Conservation (phyloP, 1,140 invertebrate genomes). For the Drosophila ercepeae region DNA sequence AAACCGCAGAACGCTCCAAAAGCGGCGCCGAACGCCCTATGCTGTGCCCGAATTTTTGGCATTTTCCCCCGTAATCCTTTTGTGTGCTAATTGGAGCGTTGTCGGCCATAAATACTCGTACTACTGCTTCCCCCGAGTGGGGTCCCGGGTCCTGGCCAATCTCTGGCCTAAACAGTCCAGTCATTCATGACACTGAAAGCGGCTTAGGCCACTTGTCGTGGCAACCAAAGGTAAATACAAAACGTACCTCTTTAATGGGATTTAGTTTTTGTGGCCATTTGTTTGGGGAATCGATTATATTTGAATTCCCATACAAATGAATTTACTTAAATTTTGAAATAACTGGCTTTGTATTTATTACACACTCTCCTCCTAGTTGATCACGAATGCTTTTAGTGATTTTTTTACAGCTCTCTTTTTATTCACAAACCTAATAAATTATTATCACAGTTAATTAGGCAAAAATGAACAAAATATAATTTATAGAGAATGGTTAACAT, state of each 20-base stretch:
- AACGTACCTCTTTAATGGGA: slow-evolving; percentile 61
- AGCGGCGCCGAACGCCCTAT: slow-evolving; percentile 9
- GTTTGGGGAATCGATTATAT: not conserved
- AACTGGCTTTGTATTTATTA: not conserved
- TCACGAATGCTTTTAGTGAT: not conserved
- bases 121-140: not conserved
- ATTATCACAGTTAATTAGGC: not conserved
- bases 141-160: slow-evolving; percentile 15
- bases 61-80: slow-evolving; percentile 70
- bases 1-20: slow-evolving; percentile 48
- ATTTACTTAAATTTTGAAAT: not conserved
- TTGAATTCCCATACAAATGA: not conserved
- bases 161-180: slow-evolving; percentile 60
- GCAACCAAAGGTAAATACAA: slow-evolving; percentile 58
- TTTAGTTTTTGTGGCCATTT: slow-evolving; percentile 42
- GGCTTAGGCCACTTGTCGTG: slow-evolving; percentile 62
- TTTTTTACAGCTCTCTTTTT: not conserved
- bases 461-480: not conserved
- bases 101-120: slow-evolving; percentile 55
- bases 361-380: not conserved
- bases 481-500: not conserved
- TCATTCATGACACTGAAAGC: slow-evolving; percentile 49
- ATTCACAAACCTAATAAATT: not conserved
- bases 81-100: slow-evolving; percentile 79
- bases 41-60: slow-evolving; percentile 52